A percentile compares a stretch with the other conserved stretches of the same genome.
These are phyloP conservation scores for Xylocampa areola DNA, from an alignment of 2,888 invertebrate genomes.

Conservation along the genomic window DNA sequence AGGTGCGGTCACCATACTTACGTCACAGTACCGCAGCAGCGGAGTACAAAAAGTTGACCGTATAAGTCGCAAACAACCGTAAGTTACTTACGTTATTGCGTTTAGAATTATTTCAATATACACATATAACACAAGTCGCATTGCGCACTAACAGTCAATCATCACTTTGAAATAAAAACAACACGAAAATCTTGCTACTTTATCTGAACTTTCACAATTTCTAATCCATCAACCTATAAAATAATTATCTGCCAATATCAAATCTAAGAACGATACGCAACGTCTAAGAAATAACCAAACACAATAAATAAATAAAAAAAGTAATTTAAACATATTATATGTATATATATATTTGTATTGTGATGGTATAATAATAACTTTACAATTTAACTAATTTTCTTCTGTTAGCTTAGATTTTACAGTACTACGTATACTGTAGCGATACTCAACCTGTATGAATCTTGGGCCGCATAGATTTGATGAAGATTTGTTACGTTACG, in stretches of 20 bases:
- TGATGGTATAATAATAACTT: slow-evolving; percentile 1
- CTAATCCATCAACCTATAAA: slow-evolving; percentile 1
- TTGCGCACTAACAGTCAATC: slow-evolving; percentile 48
- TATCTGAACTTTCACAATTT: slow-evolving; percentile 12
- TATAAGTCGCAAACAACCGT: slow-evolving; percentile 54
- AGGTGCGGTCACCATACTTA: slow-evolving; percentile 10
- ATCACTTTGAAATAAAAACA: slow-evolving; percentile 39
- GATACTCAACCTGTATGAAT: slow-evolving; percentile 34
- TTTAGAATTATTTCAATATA: slow-evolving; percentile 32
- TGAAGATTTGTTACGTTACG: not conserved
- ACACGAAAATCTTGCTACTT: slow-evolving; percentile 14
- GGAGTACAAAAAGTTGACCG: slow-evolving; percentile 49
- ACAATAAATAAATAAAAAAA: not conserved
- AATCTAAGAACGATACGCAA: slow-evolving; percentile 51
- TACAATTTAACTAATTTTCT: not conserved
- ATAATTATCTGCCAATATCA: slow-evolving; percentile 43
- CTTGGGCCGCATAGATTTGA: not conserved
- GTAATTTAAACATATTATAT: not conserved
- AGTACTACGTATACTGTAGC: not conserved
- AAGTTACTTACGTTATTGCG: slow-evolving; percentile 53
- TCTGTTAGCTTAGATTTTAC: not conserved
- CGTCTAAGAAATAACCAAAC: slow-evolving; percentile 5
- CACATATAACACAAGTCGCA: slow-evolving; percentile 38
- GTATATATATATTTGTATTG: not conserved
- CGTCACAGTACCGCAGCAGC: slow-evolving; percentile 19